Base-by-base conservation (phyloP, 1,140 invertebrate genomes). In the Episyrphus balteatus region DNA sequence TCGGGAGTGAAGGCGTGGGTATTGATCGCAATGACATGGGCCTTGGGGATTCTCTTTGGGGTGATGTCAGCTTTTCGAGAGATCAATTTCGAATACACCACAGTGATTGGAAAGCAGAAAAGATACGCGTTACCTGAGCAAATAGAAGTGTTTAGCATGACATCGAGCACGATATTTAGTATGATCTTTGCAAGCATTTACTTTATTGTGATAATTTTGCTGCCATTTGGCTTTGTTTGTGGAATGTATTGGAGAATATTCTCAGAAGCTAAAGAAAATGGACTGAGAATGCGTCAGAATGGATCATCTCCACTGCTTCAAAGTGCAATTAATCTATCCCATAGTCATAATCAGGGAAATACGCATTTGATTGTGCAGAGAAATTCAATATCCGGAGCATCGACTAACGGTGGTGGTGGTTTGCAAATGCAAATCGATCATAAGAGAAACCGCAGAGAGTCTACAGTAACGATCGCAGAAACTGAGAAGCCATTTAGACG, bases 231-330 rank as follows among this genome's bases (percentile, higher is more conserved):
- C 11, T 75, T 78, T 1, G 77, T 86, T 5, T 75, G 78, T 36
- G 81, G 80, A 68, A 82, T 84, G 48, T 86, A 86, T 58, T 69
- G 77, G 39, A 76, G 77, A 34, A 86, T 86, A 47, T 86, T 84
- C 55, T 74, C 73, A 13, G 83, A 83, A 12, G 84, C 84, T 0
- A 74, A 78, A 33, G 75, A 75, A 42, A 87, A 83, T 52, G 83
- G 79, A 21, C 74, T 83, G 54, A 68, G 83, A 21, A 81, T 84
- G 47, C 69, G 83, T 18, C 71, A 80, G 44, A 82, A 76, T 45
- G 81, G 80, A 17, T 75, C 74, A 1, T 68, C 72, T 15, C 75
- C 75, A 21, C 59, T 75, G 11, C 53, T 76, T 1, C 70, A 74
- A 48, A 67, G 65, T 49, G 65, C 65, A 5, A 33, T 67, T 7